A percentile compares a stretch with the other conserved stretches of the same genome.
phyloP scores from a whole-genome alignment of 1,140 invertebrate species.

The Drosophila asahinai region DNA sequence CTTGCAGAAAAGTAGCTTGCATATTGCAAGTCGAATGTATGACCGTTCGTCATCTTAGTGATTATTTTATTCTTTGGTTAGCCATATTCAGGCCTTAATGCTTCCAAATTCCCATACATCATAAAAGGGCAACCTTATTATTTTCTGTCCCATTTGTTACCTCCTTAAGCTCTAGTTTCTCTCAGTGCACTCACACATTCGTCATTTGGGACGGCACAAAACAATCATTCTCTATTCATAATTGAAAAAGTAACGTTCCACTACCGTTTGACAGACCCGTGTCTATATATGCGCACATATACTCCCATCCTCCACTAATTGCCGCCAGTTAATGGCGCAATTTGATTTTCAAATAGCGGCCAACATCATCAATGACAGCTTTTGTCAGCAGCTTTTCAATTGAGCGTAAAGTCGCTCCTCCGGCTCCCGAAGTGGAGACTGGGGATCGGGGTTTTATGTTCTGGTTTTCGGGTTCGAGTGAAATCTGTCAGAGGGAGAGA shows the following conservation, averaged over 20 bases:
- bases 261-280: constrained; percentile 71
- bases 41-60: too few species aligned
- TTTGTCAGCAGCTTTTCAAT: constrained; percentile 83
- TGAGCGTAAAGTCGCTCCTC: constrained; percentile 39
- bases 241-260: constrained; percentile 78
- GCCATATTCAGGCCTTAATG: too few species aligned
- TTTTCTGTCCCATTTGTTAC: not conserved
- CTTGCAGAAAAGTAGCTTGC: too few species aligned
- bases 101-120: not conserved
- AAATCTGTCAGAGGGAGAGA: constrained; percentile 51
- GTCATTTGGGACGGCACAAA: constrained; percentile 51
- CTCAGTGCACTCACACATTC: constrained; percentile 29
- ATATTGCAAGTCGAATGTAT: too few species aligned
- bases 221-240: constrained; percentile 81
- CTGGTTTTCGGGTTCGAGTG: constrained; percentile 42
- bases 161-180: not conserved
- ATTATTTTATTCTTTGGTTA: too few species aligned
- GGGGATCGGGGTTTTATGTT: constrained; percentile 20
- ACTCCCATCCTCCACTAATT: constrained; percentile 58
- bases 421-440: constrained; percentile 3
- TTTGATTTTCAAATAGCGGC: constrained; percentile 76
- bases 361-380: constrained; percentile 76
- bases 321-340: constrained; percentile 76
- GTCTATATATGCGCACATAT: constrained; percentile 25
- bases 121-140: not conserved